These are phyloP conservation scores for Xylocopa sonorina DNA, from an alignment of 1,140 invertebrate genomes.

Conservation along the genomic window DNA sequence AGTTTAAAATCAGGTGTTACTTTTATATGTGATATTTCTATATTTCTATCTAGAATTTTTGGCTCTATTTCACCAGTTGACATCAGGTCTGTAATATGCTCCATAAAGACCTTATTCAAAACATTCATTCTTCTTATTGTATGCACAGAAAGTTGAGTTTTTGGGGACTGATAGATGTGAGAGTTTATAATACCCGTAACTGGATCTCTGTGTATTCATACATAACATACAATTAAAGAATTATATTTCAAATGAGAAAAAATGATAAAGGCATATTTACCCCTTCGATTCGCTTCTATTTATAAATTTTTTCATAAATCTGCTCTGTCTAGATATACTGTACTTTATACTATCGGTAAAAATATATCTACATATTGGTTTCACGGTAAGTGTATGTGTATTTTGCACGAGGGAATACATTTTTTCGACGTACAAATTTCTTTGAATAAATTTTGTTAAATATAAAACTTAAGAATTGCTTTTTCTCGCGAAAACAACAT, in stretches of 20 bases:
- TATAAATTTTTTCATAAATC: slow-evolving; percentile 1
- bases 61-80: slow-evolving; percentile 85
- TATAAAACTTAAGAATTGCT: too few relatives aligned
- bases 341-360: slow-evolving; percentile 1
- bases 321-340: slow-evolving; percentile 48
- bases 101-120: slow-evolving; percentile 91
- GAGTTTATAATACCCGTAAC: background rate
- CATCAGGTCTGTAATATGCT: slow-evolving; percentile 88
- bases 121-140: slow-evolving; percentile 81
- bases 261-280: background rate
- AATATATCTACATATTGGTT: slow-evolving; percentile 3
- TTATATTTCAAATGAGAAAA: background rate
- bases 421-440: background rate
- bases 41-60: slow-evolving; percentile 84
- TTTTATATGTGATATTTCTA: slow-evolving; percentile 87
- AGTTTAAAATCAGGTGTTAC: slow-evolving; percentile 85
- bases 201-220: background rate
- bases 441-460: too few relatives aligned
- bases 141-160: slow-evolving; percentile 24
- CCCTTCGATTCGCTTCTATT: background rate
- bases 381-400: background rate
- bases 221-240: background rate
- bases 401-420: background rate
- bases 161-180: background rate
- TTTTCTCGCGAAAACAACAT: background rate